Evolutionary conservation across 2,113 vertebrate genomes (phyloP).

Genomic region (Anser brachyrhynchus): DNA sequence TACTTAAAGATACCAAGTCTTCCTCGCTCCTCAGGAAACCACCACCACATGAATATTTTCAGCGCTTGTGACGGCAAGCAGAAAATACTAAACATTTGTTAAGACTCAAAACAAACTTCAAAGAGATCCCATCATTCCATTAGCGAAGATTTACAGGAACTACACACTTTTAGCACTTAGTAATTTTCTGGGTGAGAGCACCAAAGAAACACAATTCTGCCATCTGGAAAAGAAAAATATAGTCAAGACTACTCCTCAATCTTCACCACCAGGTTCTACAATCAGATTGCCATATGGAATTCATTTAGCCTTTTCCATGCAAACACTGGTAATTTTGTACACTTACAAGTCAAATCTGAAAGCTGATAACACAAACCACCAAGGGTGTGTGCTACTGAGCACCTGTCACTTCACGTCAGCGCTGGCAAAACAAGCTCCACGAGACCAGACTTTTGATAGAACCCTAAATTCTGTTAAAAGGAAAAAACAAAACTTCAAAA

Average conservation of each 20-base stretch:
- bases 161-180: not conserved
- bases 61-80: not conserved
- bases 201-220: not conserved
- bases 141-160: not conserved
- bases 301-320: not conserved
- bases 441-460: fast-evolving
- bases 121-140: not conserved
- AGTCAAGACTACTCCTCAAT: not conserved
- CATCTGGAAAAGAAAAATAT: not conserved
- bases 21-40: not conserved
- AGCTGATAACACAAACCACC: not conserved
- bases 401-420: not conserved
- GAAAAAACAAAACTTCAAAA: not conserved
- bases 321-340: not conserved
- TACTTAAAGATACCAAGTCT: not conserved
- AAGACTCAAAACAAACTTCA: not conserved
- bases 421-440: fast-evolving
- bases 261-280: not conserved
- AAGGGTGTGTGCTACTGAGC: not conserved
- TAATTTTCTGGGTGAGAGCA: not conserved
- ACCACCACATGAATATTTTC: not conserved
- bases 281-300: too few species aligned
- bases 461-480: not conserved
- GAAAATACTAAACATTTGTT: not conserved
- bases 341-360: fast-evolving